Evolutionary conservation across 92 coral and sea anemone genomes (phyloP), one percentile per base, ranked within the genome.

Genomic region (Zoanthus gigantus): DNA sequence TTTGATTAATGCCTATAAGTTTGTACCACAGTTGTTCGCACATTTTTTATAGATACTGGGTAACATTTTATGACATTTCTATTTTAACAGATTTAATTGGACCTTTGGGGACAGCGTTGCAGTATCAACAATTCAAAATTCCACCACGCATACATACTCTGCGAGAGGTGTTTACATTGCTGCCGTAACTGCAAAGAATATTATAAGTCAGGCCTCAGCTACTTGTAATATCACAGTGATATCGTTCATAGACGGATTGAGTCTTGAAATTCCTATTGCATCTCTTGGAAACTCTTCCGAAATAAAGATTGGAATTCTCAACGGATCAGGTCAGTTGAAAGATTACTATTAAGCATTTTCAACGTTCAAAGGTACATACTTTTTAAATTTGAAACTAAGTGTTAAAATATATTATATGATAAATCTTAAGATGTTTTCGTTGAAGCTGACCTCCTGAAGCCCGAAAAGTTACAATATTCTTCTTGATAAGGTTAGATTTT

Each of bases 301-400:
- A n/a, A 46, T 81, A 17, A 32, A n/a, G 45, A 16, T 81, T 17
- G 85, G 46, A 54, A 15, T 81, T 66, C 75, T 34, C 1, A 81
- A 81, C 31, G 85, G 85, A 11, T 9, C 85, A 45, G 47, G 85
- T 81, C 23, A 66, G 85, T 45, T 6, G 28, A 63, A 63, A 63
- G 2, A 9, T 63, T 63, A n/a, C 17, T 7, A 11, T 50, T 7
- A 50, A 50, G 56, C 56, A 7, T 50, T 50, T 50, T 37, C 42
- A 37, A 23, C 42, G 4, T 37, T 37, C 42, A 37, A 37, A 37
- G 42, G 42, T 37, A 37, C 42, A 37, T 37, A 37, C 42, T 37
- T 37, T 37, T 37, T 4, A 37, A 37, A 2, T 37, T 37, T 37
- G 2, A 37, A 37, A 37, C 1, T 37, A 37, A 37, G 42, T 37